Base-by-base conservation (phyloP, 2,888 invertebrate species). In the Nymphalis polychloros region DNA sequence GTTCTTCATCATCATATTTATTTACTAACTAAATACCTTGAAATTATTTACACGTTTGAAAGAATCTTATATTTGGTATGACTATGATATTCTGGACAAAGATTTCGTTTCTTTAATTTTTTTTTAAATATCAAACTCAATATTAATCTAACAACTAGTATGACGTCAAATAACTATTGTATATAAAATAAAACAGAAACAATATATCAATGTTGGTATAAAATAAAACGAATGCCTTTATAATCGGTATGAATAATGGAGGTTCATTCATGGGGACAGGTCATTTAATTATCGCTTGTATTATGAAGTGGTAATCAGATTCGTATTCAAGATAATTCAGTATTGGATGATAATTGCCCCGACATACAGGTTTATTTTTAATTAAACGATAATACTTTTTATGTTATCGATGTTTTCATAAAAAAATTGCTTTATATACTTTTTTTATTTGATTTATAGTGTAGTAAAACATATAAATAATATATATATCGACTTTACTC, bases 221-320 rank as follows among this genome's bases (percentile, higher is more conserved):
- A 64, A 41, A 47, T 66, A 67, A 70, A 64, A 64, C 57, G 64
- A 70, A 68, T 63, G 70, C 70, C 68, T 70, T 72, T 70, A 72
- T 52, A 64, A 68, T 64, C 49, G 59, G 69, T 62, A 68, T 72
- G 70, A 78, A 76, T 73, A 75, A 76, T 73, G 72, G 67, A 66
- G 48, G 62, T 53, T 67, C 67, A 69, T 74, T 65, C 70, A 60
- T 64, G 59, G 59, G 59, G 50, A 66, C 67, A 61, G 70, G 68
- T 72, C 76, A 79, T 79, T 81, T 77, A 81, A 81, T 78, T 78
- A 70, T 73, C 74, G 69, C 67, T 70, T 73, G 65, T 72, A 77
- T 81, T 76, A 81, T 77, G 75, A 75, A 74, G 72, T 74, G 79
- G 78, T 79, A 79, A 80, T 79, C 77, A 74, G 79, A 82, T 79